Conservation (phyloP, 64 coral and sea anemone genomes). For the Dendrophyllia cribrosa region DNA sequence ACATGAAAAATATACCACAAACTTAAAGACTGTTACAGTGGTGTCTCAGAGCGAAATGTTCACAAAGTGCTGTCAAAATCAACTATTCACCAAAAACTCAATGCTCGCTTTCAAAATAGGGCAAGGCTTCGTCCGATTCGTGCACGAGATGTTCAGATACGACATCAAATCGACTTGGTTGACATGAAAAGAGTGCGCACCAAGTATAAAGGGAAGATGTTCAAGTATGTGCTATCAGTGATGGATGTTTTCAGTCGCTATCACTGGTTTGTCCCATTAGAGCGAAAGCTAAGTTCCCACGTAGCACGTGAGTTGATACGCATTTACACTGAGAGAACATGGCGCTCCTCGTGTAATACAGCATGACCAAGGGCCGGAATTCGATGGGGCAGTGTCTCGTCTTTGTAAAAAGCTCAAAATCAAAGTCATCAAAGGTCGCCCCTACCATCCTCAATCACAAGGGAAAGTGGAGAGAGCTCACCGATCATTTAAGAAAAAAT, state of each 20-base stretch:
- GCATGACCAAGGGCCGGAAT: conserved; percentile 51
- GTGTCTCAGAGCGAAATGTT: conserved; percentile 58
- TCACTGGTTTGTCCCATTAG: conserved; percentile 57
- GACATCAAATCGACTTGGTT: conserved; percentile 61
- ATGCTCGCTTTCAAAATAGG: conserved; percentile 72
- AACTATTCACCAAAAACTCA: conserved; percentile 60
- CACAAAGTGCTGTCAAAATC: conserved; percentile 53
- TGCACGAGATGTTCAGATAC: conserved; percentile 40
- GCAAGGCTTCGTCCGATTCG: conserved; percentile 26
- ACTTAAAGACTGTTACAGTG: conserved; percentile 43
- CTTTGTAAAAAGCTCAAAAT: conserved; percentile 4
- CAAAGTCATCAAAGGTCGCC: not conserved
- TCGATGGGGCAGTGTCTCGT: conserved; percentile 15
- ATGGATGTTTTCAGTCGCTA: conserved; percentile 69
- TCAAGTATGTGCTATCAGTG: conserved; percentile 42
- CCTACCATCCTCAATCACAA: not conserved
- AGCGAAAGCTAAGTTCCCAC: conserved; percentile 26
- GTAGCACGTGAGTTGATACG: conserved; percentile 28
- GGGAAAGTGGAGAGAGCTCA: conserved; percentile 51
- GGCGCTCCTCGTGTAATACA: conserved; percentile 32
- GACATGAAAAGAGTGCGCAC: conserved; percentile 22
- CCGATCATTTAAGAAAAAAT: not conserved
- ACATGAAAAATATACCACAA: conserved; percentile 57
- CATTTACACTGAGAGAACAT: conserved; percentile 49
- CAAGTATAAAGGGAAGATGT: conserved; percentile 33